Base-by-base conservation (phyloP, 92 coral and sea anemone genomes). In the Phenganax stokvisi region DNA sequence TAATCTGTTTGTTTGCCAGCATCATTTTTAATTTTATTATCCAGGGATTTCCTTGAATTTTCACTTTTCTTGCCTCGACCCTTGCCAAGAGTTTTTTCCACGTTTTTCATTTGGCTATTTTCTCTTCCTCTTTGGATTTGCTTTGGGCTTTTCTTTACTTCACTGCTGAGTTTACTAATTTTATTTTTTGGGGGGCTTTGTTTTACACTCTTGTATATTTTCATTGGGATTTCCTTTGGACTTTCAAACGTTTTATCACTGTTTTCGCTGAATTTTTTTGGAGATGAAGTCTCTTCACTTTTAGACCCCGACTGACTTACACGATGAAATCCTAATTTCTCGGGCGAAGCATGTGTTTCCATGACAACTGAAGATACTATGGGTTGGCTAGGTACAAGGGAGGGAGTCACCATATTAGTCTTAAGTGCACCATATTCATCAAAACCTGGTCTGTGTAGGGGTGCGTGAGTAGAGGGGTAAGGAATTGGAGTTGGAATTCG, bases 401-500 rank as follows among this genome's bases (percentile, higher is more conserved):
- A 68, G 10, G 61, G 83, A 54, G 69, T 8, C 16, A n/a, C 69
- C 1, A 61, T 12, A 7, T 37, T 29, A 27, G 72, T 79, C 47
- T 51, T 52, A 9, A 30, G 83, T 16, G 65, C 64, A 63, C 83
- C 83, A 54, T 63, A 79, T 4, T 52, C 74, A 52, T 79, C 83
- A 51, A 79, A 31, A 13, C 83, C 74, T 54, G 67, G 83, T 65
- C 47, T 37, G 47, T 28, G 61, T 54, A 52, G 17, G 74, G 81
- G 81, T 57, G 81, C 37, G 56, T 54, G 81, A 6, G 83, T 52
- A 13, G 80, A 56, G 2, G 83, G 83, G 74, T 63, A 79, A 8
- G 83, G 83, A 59, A 79, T 79, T 1, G 83, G 83, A 28, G 74
- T 79, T 47, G 83, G 83, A 15, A 79, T 64, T 12, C 65, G 73